Conservation (phyloP, 1,140 invertebrate species). For the Adoxophyes honmai region DNA sequence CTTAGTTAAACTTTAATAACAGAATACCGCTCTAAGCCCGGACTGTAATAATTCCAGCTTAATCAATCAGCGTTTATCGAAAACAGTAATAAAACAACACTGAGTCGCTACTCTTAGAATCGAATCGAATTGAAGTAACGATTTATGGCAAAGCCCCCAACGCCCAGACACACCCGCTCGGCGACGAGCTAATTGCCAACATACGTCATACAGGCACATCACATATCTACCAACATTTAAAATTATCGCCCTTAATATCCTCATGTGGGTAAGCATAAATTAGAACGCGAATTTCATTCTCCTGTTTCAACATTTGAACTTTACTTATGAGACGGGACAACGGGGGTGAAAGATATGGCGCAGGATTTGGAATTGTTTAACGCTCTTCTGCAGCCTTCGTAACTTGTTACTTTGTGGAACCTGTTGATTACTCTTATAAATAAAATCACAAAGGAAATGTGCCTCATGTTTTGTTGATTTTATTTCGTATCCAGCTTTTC, state of each 20-base stretch:
- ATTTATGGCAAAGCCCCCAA: too few relatives aligned
- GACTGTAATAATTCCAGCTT: too few relatives aligned
- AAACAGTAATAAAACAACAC: too few relatives aligned
- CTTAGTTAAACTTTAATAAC: too few relatives aligned
- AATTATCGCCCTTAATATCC: conserved; percentile 46
- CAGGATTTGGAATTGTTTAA: conserved; percentile 6
- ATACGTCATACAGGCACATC: conserved; percentile 49
- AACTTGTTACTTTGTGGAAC: conserved; percentile 10
- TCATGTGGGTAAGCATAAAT: conserved; percentile 58
- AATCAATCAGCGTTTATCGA: too few relatives aligned
- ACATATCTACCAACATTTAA: conserved; percentile 42
- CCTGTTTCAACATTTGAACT: conserved; percentile 64
- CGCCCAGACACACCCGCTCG: too few relatives aligned
- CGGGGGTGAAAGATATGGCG: conserved; percentile 8
- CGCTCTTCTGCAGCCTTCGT: conserved; percentile 1
- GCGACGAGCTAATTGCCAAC: conserved; percentile 43
- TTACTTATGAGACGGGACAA: conserved; percentile 41
- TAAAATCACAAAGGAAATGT: conserved; percentile 10
- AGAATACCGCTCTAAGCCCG: too few relatives aligned
- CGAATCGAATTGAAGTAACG: too few relatives aligned
- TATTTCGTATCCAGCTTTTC: background rate
- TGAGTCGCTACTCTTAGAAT: too few relatives aligned
- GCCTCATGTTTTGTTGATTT: background rate
- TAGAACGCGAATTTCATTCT: conserved; percentile 63
- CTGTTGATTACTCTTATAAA: conserved; percentile 15